Percentiles rank a stretch among this genome's conserved stretches.
phyloP scores from a whole-genome alignment of 2,113 vertebrate species.

The Callionymus lyra region DNA sequence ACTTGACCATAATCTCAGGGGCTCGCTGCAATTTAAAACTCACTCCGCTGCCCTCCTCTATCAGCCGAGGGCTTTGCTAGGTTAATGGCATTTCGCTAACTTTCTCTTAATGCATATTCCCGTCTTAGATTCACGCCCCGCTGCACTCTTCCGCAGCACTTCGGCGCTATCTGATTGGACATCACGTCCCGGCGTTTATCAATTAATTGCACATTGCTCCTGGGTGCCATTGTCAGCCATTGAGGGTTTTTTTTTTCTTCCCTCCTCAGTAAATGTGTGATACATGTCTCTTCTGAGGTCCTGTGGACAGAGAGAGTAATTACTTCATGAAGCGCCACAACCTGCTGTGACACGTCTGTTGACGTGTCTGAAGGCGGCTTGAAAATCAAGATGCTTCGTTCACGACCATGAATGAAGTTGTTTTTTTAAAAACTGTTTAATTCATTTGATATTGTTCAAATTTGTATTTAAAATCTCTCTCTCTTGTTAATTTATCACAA shows the following conservation, averaged over 20 bases:
- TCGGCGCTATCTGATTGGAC: conserved; percentile 53
- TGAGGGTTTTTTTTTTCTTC: conserved; percentile 31
- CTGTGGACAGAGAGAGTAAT: conserved; percentile 43
- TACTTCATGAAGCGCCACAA: conserved; percentile 15
- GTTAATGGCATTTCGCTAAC: conserved; percentile 66
- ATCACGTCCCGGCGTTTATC: conserved; percentile 63
- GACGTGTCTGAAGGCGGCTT: no score
- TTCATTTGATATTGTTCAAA: no score
- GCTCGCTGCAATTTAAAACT: conserved; percentile 61
- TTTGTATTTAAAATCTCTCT: no score
- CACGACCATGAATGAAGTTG: no score
- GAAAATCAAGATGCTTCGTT: no score
- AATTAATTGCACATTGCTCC: conserved; percentile 64
- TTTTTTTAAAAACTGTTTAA: no score
- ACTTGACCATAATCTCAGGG: conserved; percentile 54
- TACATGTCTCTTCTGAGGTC: conserved; percentile 42
- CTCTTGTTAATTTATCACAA: no score
- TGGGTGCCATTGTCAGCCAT: conserved; percentile 48
- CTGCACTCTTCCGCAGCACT: conserved; percentile 48
- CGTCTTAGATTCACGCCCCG: conserved; percentile 58
- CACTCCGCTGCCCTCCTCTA: conserved; percentile 49
- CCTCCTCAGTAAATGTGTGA: conserved; percentile 46
- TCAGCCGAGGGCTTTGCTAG: conserved; percentile 59
- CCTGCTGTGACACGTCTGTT: conserved; percentile 5
- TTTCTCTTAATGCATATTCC: conserved; percentile 59